phyloP scores from a whole-genome alignment of 2,888 invertebrate species.

The Phyllotreta cruciferae region DNA sequence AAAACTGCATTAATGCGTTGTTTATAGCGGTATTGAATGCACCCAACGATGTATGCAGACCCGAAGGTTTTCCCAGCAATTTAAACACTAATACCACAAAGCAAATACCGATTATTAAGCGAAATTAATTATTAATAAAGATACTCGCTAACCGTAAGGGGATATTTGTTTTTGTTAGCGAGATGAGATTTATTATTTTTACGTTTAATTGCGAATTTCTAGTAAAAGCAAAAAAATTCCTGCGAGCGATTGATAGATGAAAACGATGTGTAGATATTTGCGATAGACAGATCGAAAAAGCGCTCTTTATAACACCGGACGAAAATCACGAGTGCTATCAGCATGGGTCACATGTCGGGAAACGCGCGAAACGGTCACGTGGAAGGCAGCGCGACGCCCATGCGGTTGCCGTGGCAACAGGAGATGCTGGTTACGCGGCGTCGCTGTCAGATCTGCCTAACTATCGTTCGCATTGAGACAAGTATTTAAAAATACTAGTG shows the following conservation, averaged over 20 bases:
- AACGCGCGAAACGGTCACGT: constrained; percentile 47
- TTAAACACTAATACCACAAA: constrained; percentile 1
- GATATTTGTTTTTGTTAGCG: too few species aligned
- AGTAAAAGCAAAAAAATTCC: too few species aligned
- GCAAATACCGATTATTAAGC: constrained; percentile 20
- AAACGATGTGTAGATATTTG: too few species aligned
- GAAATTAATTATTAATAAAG: constrained; percentile 24
- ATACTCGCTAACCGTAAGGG: constrained; percentile 11
- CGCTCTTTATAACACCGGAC: too few species aligned
- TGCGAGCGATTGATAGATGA: too few species aligned
- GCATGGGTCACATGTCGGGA: constrained; percentile 44
- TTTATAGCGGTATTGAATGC: constrained; percentile 4
- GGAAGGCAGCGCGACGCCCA: constrained; percentile 41
- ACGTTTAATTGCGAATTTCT: too few species aligned
- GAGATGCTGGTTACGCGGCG: constrained; percentile 16
- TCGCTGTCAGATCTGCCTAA: neutral
- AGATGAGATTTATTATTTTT: too few species aligned
- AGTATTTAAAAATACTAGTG: constrained; percentile 29
- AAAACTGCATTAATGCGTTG: neutral
- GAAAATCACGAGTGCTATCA: constrained; percentile 14
- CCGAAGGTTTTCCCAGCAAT: constrained; percentile 11
- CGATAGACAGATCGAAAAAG: neutral
- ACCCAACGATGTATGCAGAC: constrained; percentile 14
- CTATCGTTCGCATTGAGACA: neutral
- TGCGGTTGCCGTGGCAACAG: constrained; percentile 45